Base-by-base conservation (phyloP, 2,888 invertebrate species). In the Lithophane ornitopus region DNA sequence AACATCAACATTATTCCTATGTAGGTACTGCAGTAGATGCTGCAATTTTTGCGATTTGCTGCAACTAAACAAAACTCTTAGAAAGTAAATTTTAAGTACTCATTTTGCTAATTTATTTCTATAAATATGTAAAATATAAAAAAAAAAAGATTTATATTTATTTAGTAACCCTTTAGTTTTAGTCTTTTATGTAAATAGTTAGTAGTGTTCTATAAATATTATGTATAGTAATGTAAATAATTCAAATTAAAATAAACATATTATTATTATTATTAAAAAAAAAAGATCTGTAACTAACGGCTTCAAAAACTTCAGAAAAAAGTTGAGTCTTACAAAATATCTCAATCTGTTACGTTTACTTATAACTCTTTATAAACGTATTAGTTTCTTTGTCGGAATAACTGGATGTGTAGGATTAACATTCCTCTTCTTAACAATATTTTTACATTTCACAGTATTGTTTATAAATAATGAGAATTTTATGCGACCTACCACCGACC, bases 401-500 rank as follows among this genome's bases (percentile, higher is more conserved):
- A 49, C 68, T 73, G 26, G 56, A 62, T 70, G 61, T 14, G 2
- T 44, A 59, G 62, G 81, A 81, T 80, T 74, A 80, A 71, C 59
- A 81, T 71, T 58, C 62, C n/a, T 54, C 44, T 39, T 59, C 26
- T 28, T 22, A 39, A 34, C 26, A 61, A 76, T 56, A 71, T 67
- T 71, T 74, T 77, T 66, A 74, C 34, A 68, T 39, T 70, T 56
- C 52, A 46, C 14, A 73, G 70, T 70, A 81, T 78, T 78, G 74
- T 82, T 75, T 52, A 71, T 82, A 85, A 82, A 70, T 85, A 85
- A 85, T 85, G 79, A 77, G 39, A 58, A 87, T 71, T 68, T 79
- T 87, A 87, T 87, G 63, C 72, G 71, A 77, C 70, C 79, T 65
- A 85, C 44, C 73, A 70, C 52, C 66, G 79, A 79, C 71, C 87